phyloP scores from a whole-genome alignment of 1,140 invertebrate species.

The Aradophagus sp. region DNA sequence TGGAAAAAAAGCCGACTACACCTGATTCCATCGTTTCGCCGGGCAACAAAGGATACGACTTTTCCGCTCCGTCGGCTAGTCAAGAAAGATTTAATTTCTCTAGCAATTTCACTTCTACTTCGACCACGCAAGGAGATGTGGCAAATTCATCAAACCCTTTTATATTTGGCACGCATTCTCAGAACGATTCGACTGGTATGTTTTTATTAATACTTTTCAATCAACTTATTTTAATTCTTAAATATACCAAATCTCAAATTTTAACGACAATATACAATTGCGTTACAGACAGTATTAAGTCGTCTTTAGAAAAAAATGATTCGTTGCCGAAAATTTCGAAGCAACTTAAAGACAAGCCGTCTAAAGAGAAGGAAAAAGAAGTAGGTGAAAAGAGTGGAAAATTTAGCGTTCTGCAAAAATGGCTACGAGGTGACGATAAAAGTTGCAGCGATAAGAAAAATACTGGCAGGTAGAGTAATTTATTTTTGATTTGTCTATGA shows the following conservation, averaged over 20 bases:
- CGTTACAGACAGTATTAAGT: constrained; percentile 60
- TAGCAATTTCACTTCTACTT: constrained; percentile 62
- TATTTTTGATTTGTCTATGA: no score
- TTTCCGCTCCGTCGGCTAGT: constrained; percentile 72
- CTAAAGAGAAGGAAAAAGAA: constrained; percentile 70
- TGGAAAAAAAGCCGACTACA: constrained; percentile 59
- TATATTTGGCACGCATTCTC: constrained; percentile 74
- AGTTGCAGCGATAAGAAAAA: constrained; percentile 69
- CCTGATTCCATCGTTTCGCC: constrained; percentile 59
- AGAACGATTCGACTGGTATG: constrained; percentile 60
- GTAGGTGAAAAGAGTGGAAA: constrained; percentile 75
- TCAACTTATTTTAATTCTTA: constrained; percentile 4
- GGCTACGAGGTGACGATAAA: constrained; percentile 80
- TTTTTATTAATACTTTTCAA: constrained; percentile 5
- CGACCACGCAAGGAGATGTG: constrained; percentile 54
- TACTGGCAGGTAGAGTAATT: constrained; percentile 67
- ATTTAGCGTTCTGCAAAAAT: constrained; percentile 81
- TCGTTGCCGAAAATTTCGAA: constrained; percentile 60
- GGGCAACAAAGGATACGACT: constrained; percentile 78
- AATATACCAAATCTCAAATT: no score
- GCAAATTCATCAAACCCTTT: constrained; percentile 76
- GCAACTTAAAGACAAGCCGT: constrained; percentile 64
- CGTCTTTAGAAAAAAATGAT: constrained; percentile 61
- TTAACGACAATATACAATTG: no score
- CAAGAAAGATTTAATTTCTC: constrained; percentile 68